Conservation (phyloP, 2,113 vertebrate species). For the Bucco capensis region DNA sequence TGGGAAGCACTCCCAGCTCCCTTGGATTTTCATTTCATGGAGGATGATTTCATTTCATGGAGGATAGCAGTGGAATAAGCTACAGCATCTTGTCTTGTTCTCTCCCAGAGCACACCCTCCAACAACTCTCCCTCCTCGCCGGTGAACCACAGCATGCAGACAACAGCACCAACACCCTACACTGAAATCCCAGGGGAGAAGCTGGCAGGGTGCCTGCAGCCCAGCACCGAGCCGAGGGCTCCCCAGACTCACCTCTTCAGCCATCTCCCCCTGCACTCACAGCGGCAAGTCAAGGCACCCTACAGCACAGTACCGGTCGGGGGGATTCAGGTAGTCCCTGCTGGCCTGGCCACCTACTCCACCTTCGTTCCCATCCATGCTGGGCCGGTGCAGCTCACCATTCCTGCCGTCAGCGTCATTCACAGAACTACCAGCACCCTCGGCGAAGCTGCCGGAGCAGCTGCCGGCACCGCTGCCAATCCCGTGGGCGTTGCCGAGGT, state of each 20-base stretch:
- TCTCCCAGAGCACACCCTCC: slow-evolving; percentile 22
- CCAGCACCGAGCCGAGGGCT: slow-evolving; percentile 18
- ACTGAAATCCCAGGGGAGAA: slow-evolving; percentile 59
- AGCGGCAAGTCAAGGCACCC: slow-evolving; percentile 82
- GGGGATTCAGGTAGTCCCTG: slow-evolving; percentile 90
- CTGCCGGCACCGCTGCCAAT: neutral
- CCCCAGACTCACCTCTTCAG: slow-evolving; percentile 85
- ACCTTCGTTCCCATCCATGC: slow-evolving; percentile 93
- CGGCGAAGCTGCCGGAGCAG: slow-evolving; percentile 1
- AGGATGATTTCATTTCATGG: too few species aligned
- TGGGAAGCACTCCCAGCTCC: neutral
- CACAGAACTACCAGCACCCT: slow-evolving; percentile 78
- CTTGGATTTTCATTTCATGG: neutral
- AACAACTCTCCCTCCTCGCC: slow-evolving; percentile 21
- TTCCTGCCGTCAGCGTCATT: slow-evolving; percentile 88
- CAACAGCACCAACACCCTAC: neutral
- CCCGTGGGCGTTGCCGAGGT: slow-evolving; percentile 78
- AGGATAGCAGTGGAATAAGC: rapidly evolving
- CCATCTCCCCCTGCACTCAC: slow-evolving; percentile 94
- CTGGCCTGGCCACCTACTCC: slow-evolving; percentile 87
- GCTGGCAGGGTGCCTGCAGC: slow-evolving; percentile 50
- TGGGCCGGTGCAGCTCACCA: slow-evolving; percentile 87
- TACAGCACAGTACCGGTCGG: slow-evolving; percentile 88
- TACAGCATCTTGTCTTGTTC: neutral
- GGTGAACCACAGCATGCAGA: slow-evolving; percentile 70